Evolutionary conservation across 2,113 vertebrate species (phyloP).

Genomic region (Bettongia penicillata): DNA sequence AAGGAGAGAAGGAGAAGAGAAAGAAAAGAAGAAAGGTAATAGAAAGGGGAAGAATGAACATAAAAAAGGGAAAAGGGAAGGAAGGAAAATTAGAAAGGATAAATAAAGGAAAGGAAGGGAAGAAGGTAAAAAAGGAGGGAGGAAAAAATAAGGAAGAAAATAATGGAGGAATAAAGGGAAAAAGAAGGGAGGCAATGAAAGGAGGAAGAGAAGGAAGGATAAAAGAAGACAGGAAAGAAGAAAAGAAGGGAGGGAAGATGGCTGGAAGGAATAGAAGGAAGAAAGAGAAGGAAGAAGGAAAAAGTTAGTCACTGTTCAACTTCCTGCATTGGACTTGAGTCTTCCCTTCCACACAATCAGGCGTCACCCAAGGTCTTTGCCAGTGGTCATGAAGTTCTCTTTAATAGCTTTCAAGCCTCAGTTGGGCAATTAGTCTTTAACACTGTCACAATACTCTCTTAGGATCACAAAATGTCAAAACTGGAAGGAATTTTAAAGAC

Average conservation of each 20-base stretch:
- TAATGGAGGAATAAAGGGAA: no score
- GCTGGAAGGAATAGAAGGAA: neutral
- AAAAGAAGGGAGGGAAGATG: neutral
- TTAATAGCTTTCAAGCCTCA: constrained; percentile 12
- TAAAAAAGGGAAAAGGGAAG: neutral
- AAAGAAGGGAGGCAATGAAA: no score
- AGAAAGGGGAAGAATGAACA: neutral
- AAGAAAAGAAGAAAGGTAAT: neutral
- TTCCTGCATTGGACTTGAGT: neutral
- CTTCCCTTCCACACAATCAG: neutral
- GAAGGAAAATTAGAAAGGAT: no score
- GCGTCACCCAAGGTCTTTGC: constrained; percentile 10
- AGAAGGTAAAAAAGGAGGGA: neutral
- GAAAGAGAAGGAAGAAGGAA: neutral
- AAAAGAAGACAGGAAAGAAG: neutral
- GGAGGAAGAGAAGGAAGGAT: neutral
- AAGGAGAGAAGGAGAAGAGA: neutral
- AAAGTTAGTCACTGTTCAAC: neutral
- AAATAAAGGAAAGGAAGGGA: neutral
- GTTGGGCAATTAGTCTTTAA: neutral
- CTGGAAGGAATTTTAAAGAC: no score
- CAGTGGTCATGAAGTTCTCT: neutral
- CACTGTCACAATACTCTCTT: neutral
- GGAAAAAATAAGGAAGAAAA: neutral
- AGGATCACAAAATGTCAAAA: neutral